Percentiles rank a stretch among this genome's conserved stretches.
These are phyloP conservation scores for Danio tinwini DNA, from an alignment of 2,797 vertebrate species.

Conservation along the genomic window DNA sequence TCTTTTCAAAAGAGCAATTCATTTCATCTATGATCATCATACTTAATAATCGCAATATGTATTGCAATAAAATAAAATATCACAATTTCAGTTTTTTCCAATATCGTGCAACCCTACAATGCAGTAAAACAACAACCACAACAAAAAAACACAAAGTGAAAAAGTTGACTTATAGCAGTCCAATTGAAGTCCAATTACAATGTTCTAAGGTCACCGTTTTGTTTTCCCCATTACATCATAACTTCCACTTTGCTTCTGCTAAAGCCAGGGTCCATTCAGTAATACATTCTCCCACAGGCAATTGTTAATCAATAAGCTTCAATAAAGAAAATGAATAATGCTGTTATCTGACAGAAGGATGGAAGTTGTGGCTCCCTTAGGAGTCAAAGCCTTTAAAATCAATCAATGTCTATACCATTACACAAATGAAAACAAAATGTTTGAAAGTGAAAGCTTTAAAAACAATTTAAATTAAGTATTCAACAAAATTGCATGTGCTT, in stretches of 20 bases:
- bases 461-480: neutral
- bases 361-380: conserved; percentile 54
- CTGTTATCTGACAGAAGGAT: conserved; percentile 48
- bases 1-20: no score
- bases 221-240: neutral
- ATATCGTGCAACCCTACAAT: no score
- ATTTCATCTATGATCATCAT: no score
- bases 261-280: conserved; percentile 22
- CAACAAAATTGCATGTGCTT: neutral
- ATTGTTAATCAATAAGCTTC: conserved; percentile 61
- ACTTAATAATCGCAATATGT: no score
- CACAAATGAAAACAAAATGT: conserved; percentile 41
- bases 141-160: conserved; percentile 8
- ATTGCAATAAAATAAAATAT: no score
- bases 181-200: neutral
- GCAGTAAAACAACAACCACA: conserved; percentile 20
- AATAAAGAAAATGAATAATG: conserved; percentile 60
- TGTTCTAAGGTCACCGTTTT: neutral
- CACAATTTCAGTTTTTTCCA: no score
- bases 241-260: conserved; percentile 24
- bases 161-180: conserved; percentile 4
- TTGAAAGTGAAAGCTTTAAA: conserved; percentile 11
- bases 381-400: conserved; percentile 47
- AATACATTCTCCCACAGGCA: conserved; percentile 27
- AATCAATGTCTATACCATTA: conserved; percentile 55